phyloP scores from a whole-genome alignment of 2,888 invertebrate species.

The Apantesis nais region DNA sequence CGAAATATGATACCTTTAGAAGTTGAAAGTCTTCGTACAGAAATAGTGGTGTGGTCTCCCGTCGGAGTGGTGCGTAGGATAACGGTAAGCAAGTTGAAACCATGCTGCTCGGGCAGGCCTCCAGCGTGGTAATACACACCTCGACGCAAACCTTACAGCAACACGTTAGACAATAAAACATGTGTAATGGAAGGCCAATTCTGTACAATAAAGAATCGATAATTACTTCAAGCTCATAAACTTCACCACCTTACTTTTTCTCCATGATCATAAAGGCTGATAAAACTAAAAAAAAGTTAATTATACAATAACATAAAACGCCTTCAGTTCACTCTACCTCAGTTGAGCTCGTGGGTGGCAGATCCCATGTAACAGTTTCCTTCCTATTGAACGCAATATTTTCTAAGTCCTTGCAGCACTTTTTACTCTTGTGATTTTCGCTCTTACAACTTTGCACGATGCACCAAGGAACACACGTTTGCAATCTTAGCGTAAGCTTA shows the following conservation, averaged over 20 bases:
- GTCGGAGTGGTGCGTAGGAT: background rate
- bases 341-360: constrained; percentile 1
- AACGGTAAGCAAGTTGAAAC: background rate
- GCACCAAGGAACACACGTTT: constrained; percentile 7
- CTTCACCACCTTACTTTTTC: background rate
- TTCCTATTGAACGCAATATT: background rate
- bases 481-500: background rate
- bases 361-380: background rate
- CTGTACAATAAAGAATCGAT: background rate
- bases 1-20: background rate
- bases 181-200: background rate
- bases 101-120: background rate
- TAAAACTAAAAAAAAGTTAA: background rate
- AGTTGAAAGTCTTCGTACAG: constrained; percentile 1
- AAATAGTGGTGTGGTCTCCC: constrained; percentile 6
- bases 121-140: background rate
- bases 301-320: background rate
- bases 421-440: background rate
- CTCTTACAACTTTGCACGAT: background rate
- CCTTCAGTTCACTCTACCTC: background rate
- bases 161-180: background rate
- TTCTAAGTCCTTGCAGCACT: background rate
- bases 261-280: background rate
- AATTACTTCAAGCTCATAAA: background rate
- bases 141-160: constrained; percentile 8